Conservation (phyloP, 2,888 invertebrate genomes). For the Steinernema scapterisci region DNA sequence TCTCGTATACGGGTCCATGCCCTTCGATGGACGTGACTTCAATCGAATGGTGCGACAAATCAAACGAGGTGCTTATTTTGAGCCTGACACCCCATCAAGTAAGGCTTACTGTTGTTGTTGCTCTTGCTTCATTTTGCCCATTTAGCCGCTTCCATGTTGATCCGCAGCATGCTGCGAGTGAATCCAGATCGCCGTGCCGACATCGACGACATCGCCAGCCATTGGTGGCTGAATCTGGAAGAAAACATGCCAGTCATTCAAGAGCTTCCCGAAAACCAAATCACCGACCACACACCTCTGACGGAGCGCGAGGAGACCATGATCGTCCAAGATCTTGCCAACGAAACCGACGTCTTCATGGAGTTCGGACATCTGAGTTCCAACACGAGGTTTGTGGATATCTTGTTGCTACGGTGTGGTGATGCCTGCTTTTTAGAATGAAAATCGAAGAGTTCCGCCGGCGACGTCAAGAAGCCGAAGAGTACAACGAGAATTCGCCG, state of each 20-base stretch:
- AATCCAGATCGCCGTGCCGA: constrained; percentile 86
- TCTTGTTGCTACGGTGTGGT: not conserved
- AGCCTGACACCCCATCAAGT: constrained; percentile 71
- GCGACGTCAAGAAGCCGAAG: constrained; percentile 66
- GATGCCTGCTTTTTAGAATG: constrained; percentile 48
- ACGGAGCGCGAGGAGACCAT: constrained; percentile 66
- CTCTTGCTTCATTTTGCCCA: not conserved
- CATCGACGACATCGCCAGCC: constrained; percentile 89
- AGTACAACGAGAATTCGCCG: constrained; percentile 64
- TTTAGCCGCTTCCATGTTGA: constrained; percentile 88
- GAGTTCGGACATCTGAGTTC: constrained; percentile 64
- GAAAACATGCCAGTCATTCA: constrained; percentile 67
- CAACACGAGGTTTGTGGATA: constrained; percentile 35
- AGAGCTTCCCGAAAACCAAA: constrained; percentile 67
- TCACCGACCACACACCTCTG: constrained; percentile 66
- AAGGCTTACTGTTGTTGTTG: constrained; percentile 5
- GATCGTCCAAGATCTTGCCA: constrained; percentile 66
- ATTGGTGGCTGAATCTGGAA: constrained; percentile 89
- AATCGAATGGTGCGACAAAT: constrained; percentile 94
- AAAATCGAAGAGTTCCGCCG: constrained; percentile 68
- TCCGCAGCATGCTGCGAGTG: constrained; percentile 90
- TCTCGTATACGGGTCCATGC: constrained; percentile 98
- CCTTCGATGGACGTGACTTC: constrained; percentile 96
- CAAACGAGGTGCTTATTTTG: constrained; percentile 94
- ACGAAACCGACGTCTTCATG: constrained; percentile 68